phyloP scores from a whole-genome alignment of 2,113 vertebrate genomes.

The Leptodactylus fuscus region DNA sequence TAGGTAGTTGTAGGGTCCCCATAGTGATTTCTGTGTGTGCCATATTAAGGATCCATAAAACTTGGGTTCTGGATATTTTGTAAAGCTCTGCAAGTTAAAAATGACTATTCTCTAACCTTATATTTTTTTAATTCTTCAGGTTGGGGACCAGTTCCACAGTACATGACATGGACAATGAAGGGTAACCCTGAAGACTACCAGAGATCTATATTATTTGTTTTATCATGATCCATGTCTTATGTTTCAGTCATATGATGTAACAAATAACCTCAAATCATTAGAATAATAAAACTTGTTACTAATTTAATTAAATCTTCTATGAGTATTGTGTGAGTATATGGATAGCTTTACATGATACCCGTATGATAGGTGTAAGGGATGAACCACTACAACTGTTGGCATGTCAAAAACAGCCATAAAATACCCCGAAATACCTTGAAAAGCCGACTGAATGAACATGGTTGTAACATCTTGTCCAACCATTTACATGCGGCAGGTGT shows the following conservation, averaged over 20 bases:
- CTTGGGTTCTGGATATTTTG: too few relatives aligned
- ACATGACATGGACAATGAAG: neutral
- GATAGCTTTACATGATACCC: neutral
- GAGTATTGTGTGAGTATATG: neutral
- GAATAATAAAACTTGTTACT: slow-evolving; percentile 3
- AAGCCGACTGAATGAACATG: neutral
- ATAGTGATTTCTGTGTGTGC: too few relatives aligned
- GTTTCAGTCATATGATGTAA: neutral
- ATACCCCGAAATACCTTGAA: neutral
- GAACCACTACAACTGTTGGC: too few relatives aligned
- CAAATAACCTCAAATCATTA: neutral
- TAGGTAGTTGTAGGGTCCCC: too few relatives aligned
- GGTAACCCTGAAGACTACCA: neutral
- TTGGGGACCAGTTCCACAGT: neutral
- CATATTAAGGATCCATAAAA: too few relatives aligned
- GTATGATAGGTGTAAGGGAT: too few relatives aligned
- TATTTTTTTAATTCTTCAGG: neutral
- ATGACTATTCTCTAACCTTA: neutral
- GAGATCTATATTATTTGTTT: neutral
- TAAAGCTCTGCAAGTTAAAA: neutral
- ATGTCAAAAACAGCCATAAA: neutral
- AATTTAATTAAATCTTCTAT: neutral
- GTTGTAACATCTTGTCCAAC: neutral
- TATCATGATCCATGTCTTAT: neutral
- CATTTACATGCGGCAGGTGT: neutral